phyloP scores from a whole-genome alignment of 2,888 invertebrate species.

The Standfussiana lucernea region DNA sequence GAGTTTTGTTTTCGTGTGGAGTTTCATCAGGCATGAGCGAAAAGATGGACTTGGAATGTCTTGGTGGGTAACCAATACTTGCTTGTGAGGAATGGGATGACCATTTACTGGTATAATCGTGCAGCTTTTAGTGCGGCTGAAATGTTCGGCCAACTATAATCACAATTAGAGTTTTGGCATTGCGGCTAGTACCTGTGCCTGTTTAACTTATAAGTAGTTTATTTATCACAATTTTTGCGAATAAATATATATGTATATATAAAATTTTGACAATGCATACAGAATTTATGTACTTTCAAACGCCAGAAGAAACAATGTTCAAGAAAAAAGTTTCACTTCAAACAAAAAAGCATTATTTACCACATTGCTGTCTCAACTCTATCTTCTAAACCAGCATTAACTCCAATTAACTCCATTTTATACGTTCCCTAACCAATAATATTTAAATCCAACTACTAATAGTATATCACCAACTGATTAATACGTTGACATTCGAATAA shows the following conservation, averaged over 20 bases:
- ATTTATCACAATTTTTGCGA: too few relatives aligned
- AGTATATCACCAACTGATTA: slow-evolving; percentile 54
- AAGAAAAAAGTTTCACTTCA: too few relatives aligned
- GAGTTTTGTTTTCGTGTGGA: slow-evolving; percentile 40
- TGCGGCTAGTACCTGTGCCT: too few relatives aligned
- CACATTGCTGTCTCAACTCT: neutral
- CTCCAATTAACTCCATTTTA: slow-evolving; percentile 7
- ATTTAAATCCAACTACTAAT: slow-evolving; percentile 5
- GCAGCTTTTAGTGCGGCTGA: too few relatives aligned
- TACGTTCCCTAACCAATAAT: slow-evolving; percentile 43
- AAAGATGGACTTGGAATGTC: neutral
- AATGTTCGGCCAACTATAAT: neutral
- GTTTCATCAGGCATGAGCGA: slow-evolving; percentile 14
- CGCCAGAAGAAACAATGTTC: neutral
- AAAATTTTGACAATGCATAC: neutral
- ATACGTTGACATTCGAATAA: slow-evolving; percentile 47
- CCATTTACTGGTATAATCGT: neutral
- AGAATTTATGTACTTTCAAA: neutral
- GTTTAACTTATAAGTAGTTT: too few relatives aligned
- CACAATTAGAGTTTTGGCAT: neutral
- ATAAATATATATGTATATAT: too few relatives aligned
- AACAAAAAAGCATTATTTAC: neutral
- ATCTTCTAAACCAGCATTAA: neutral
- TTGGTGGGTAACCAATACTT: slow-evolving; percentile 1
- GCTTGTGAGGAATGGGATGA: neutral